A percentile compares a stretch with the other conserved stretches of the same genome.
These are phyloP conservation scores for Drosophila neocordata DNA, from an alignment of 1,140 invertebrate species.

Conservation along the genomic window DNA sequence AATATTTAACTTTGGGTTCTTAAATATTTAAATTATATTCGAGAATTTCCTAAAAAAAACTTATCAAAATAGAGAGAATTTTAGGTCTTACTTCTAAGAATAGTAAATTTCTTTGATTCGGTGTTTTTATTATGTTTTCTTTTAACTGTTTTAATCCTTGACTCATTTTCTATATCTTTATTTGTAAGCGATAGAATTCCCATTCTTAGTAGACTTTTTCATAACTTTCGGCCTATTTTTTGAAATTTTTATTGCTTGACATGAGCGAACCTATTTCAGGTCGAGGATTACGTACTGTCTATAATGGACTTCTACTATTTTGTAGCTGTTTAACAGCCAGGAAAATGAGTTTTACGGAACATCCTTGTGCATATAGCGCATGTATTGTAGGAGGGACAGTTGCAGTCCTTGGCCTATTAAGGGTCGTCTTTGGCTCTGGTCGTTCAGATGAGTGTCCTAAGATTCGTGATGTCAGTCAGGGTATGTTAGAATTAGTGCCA, in stretches of 20 bases:
- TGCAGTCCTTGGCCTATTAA: constrained; percentile 53
- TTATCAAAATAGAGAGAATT: too few relatives aligned
- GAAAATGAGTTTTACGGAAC: constrained; percentile 27
- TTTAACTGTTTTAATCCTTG: too few relatives aligned
- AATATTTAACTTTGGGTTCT: too few relatives aligned
- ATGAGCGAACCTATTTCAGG: constrained; percentile 64
- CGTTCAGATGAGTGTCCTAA: constrained; percentile 29
- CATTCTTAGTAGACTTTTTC: neutral
- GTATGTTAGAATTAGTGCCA: constrained; percentile 57
- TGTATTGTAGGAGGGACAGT: constrained; percentile 56
- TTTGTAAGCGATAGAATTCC: too few relatives aligned
- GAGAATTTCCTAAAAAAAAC: too few relatives aligned
- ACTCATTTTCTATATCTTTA: neutral
- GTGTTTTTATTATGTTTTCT: too few relatives aligned
- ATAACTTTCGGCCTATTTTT: neutral
- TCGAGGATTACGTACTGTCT: constrained; percentile 40
- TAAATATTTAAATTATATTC: too few relatives aligned
- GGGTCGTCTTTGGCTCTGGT: constrained; percentile 40
- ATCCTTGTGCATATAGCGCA: constrained; percentile 57
- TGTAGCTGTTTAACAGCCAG: constrained; percentile 35
- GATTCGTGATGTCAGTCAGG: constrained; percentile 39
- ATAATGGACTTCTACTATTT: constrained; percentile 56
- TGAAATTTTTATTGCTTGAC: neutral
- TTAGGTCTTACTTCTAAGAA: too few relatives aligned
- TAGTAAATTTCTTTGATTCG: too few relatives aligned